phyloP scores from a whole-genome alignment of 2,113 vertebrate species.

The human region DNA sequence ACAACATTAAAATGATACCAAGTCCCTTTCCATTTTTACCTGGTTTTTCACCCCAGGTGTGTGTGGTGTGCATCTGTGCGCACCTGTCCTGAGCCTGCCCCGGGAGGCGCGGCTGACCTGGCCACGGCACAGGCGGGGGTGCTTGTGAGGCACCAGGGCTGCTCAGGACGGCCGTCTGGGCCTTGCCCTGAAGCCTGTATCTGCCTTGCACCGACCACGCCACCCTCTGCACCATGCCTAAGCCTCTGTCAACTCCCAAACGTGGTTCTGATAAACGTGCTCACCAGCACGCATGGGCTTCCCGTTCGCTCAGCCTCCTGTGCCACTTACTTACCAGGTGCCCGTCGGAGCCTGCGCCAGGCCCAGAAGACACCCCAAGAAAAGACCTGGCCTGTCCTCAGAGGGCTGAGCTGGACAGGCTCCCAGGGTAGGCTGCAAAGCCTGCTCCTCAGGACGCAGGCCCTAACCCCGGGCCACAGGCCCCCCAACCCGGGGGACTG shows the following conservation, averaged over 20 bases:
- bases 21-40: constrained; percentile 46
- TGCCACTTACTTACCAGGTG: background rate
- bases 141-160: no score
- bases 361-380: background rate
- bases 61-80: rapidly evolving
- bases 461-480: background rate
- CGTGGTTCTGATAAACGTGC: background rate
- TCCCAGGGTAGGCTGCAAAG: background rate
- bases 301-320: no score
- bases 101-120: background rate
- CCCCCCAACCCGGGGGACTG: background rate
- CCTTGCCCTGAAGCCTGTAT: background rate
- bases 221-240: no score
- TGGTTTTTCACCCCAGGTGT: background rate
- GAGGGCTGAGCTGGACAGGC: background rate
- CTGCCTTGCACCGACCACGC: no score
- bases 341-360: background rate
- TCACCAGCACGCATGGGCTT: no score
- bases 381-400: background rate
- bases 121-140: no score
- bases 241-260: no score
- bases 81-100: background rate
- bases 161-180: no score
- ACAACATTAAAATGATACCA: constrained; percentile 78
- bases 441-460: background rate